Percentiles rank a stretch among this genome's conserved stretches.
Conservation (phyloP, 2,113 vertebrate genomes). For the Hippocampus mohnikei region DNA sequence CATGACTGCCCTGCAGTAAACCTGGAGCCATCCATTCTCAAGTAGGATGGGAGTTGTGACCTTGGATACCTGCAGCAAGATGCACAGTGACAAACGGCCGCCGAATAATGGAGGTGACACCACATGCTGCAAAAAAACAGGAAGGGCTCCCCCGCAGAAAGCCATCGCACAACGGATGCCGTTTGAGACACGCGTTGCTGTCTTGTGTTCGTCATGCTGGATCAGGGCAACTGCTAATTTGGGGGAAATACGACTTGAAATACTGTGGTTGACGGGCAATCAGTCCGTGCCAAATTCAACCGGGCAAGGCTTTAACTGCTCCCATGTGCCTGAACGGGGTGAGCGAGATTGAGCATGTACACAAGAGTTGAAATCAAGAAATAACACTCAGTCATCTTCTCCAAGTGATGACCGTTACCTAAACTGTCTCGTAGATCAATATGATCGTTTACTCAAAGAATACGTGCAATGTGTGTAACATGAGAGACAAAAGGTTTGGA, state of each 20-base stretch:
- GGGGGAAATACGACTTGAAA: background rate
- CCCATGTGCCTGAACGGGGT: background rate
- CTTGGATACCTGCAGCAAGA: conserved; percentile 64
- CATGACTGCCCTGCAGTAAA: conserved; percentile 66
- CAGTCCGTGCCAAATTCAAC: background rate
- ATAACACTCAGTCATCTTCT: background rate
- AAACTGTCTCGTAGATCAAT: background rate
- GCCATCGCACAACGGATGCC: background rate
- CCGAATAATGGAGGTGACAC: conserved; percentile 48
- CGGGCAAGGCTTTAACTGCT: background rate
- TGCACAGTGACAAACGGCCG: conserved; percentile 64
- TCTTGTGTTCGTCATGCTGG: background rate
- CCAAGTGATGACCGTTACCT: background rate
- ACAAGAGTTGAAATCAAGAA: background rate
- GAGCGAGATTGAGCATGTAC: background rate
- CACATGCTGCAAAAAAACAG: conserved; percentile 59
- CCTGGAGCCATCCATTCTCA: conserved; percentile 67
- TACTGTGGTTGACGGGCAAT: background rate
- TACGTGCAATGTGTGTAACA: no score
- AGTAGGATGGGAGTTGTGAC: conserved; percentile 50
- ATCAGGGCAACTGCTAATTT: background rate
- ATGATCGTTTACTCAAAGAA: no score
- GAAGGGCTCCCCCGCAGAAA: conserved; percentile 31
- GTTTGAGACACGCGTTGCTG: background rate
- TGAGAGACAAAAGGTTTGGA: no score